Conservation (phyloP, 2,888 invertebrate species). For the Agrilus mali region DNA sequence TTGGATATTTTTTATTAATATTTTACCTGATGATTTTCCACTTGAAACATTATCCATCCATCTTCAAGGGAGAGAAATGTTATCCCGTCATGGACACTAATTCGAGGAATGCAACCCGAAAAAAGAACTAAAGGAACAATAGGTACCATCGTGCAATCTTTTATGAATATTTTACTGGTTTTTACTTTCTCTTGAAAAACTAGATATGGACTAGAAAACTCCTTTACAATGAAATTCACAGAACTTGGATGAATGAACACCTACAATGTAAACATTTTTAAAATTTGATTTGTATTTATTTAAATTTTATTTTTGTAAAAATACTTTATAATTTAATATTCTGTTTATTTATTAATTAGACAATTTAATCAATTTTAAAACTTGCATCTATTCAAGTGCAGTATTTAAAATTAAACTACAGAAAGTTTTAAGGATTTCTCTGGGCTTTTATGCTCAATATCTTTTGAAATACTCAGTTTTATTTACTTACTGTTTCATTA, state of each 20-base stretch:
- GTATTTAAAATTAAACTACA: too few species aligned
- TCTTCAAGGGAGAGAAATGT: constrained; percentile 64
- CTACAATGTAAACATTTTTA: constrained; percentile 25
- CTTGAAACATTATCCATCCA: constrained; percentile 73
- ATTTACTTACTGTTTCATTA: constrained; percentile 48
- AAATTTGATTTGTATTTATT: too few species aligned
- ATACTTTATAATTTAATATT: constrained; percentile 7
- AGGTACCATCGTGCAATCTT: constrained; percentile 72
- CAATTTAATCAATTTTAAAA: too few species aligned
- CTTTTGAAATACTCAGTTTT: background rate
- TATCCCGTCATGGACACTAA: constrained; percentile 59
- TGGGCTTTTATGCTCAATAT: background rate
- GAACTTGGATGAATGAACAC: constrained; percentile 62
- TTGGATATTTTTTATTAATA: constrained; percentile 3
- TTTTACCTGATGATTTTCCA: constrained; percentile 57
- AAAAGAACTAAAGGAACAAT: constrained; percentile 59
- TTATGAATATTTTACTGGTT: constrained; percentile 64
- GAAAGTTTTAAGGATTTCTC: too few species aligned
- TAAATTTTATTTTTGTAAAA: too few species aligned
- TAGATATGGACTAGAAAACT: constrained; percentile 62
- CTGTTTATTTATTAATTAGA: too few species aligned
- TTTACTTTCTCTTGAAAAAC: constrained; percentile 76
- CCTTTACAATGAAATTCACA: constrained; percentile 50
- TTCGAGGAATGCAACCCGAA: constrained; percentile 58
- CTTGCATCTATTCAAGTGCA: too few species aligned